A percentile compares a stretch with the other conserved stretches of the same genome.
Conservation (phyloP, 92 coral and sea anemone species). For the Porites lobata region DNA sequence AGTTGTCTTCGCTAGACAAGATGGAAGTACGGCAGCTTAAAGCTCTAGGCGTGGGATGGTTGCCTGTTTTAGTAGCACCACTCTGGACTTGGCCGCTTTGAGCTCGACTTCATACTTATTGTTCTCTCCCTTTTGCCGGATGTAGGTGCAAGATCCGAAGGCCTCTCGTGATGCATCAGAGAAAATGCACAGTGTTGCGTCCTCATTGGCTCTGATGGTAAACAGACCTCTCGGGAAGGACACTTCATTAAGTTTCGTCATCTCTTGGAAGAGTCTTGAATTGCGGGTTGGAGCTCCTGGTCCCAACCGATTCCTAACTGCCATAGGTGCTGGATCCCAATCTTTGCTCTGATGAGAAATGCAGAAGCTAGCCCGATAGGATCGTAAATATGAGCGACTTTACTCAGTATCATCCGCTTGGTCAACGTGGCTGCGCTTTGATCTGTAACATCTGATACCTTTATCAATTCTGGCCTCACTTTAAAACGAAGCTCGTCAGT, state of each 20-base stretch:
- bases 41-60: conserved; percentile 62
- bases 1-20: conserved; percentile 37
- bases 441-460: neutral
- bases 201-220: conserved; percentile 34
- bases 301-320: conserved; percentile 44
- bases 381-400: conserved; percentile 43
- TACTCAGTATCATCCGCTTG: conserved; percentile 64
- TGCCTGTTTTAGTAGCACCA: conserved; percentile 44
- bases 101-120: conserved; percentile 43
- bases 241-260: conserved; percentile 34
- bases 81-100: conserved; percentile 59
- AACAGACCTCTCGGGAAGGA: conserved; percentile 57
- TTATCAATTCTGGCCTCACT: conserved; percentile 30
- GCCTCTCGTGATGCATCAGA: conserved; percentile 61
- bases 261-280: conserved; percentile 55
- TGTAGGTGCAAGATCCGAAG: conserved; percentile 59
- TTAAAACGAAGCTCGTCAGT: conserved; percentile 52
- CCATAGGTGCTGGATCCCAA: conserved; percentile 41
- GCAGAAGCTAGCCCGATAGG: conserved; percentile 66
- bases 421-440: conserved; percentile 32
- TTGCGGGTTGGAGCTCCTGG: conserved; percentile 17
- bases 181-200: conserved; percentile 44
- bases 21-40: conserved; percentile 48
- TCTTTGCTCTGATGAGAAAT: neutral
- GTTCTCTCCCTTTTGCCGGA: conserved; percentile 29